Evolutionary conservation across 2,113 vertebrate species (phyloP).

Genomic region (Ciconia boyciana): DNA sequence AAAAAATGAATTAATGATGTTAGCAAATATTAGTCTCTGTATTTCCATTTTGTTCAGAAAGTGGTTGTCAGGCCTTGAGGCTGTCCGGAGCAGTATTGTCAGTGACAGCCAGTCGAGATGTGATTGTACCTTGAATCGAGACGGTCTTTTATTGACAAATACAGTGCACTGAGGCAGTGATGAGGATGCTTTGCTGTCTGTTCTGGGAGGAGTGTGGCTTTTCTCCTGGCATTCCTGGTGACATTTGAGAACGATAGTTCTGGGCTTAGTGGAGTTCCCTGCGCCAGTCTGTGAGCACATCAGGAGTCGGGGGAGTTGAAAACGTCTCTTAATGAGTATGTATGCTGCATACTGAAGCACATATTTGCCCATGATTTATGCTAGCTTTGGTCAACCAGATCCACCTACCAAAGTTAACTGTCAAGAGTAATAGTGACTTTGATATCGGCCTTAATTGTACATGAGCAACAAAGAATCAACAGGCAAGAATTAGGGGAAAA

Average conservation of each 20-base stretch:
- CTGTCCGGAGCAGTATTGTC: conserved; percentile 34
- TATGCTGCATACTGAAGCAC: not conserved
- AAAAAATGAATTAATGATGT: conserved; percentile 79
- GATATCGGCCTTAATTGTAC: not conserved
- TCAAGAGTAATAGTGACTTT: not conserved
- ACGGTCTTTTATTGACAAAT: conserved; percentile 39
- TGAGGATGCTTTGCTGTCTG: not conserved
- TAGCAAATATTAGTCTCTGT: conserved; percentile 80
- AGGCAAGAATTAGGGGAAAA: not conserved
- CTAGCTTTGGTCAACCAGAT: not conserved
- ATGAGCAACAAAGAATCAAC: not conserved
- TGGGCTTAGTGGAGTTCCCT: not conserved
- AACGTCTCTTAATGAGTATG: not conserved
- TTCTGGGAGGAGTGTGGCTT: not conserved
- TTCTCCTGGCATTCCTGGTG: not conserved
- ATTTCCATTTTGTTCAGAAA: conserved; percentile 67
- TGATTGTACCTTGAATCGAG: not conserved
- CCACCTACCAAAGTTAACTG: not conserved
- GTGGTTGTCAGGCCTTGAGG: conserved; percentile 54
- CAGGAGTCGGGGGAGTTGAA: not conserved
- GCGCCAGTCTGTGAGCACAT: not conserved
- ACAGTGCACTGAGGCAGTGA: not conserved
- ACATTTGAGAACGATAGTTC: not conserved
- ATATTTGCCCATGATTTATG: not conserved
- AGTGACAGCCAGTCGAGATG: conserved; percentile 47